Percentiles rank a stretch among this genome's conserved stretches.
These are phyloP conservation scores for Cotesia vestalis DNA, from an alignment of 1,140 invertebrate species.

Conservation along the genomic window DNA sequence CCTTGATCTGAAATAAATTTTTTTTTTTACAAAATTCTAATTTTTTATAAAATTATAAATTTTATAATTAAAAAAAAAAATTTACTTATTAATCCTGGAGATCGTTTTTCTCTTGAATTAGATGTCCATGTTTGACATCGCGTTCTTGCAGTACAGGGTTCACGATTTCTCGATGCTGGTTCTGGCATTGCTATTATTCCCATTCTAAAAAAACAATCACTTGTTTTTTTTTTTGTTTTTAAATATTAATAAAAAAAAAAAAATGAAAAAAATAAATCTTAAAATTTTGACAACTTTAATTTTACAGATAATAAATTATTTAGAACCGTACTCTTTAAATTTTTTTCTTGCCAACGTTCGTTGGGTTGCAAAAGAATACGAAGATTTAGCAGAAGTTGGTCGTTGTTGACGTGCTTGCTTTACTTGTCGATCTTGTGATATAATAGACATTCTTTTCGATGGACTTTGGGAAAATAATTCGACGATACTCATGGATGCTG, in stretches of 20 bases:
- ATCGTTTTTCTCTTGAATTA: slow-evolving; percentile 54
- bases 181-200: slow-evolving; percentile 44
- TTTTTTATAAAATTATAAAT: neutral
- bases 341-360: slow-evolving; percentile 63
- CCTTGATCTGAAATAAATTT: slow-evolving; percentile 26
- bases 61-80: neutral
- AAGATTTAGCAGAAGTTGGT: slow-evolving; percentile 58
- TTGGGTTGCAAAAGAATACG: slow-evolving; percentile 63
- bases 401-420: slow-evolving; percentile 56
- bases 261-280: neutral
- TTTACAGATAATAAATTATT: slow-evolving; percentile 20
- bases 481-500: slow-evolving; percentile 61
- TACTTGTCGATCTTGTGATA: slow-evolving; percentile 60
- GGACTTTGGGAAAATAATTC: slow-evolving; percentile 58
- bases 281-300: slow-evolving; percentile 6
- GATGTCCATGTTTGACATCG: slow-evolving; percentile 64
- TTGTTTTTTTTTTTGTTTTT: too few relatives aligned
- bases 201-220: slow-evolving; percentile 41
- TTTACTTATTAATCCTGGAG: slow-evolving; percentile 54
- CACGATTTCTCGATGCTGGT: slow-evolving; percentile 18
- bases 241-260: slow-evolving; percentile 27
- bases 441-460: slow-evolving; percentile 56
- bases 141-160: slow-evolving; percentile 46
- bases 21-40: slow-evolving; percentile 5
- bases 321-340: slow-evolving; percentile 59